phyloP scores from a whole-genome alignment of 2,113 vertebrate genomes.

The Chlorodrepanis virens region DNA sequence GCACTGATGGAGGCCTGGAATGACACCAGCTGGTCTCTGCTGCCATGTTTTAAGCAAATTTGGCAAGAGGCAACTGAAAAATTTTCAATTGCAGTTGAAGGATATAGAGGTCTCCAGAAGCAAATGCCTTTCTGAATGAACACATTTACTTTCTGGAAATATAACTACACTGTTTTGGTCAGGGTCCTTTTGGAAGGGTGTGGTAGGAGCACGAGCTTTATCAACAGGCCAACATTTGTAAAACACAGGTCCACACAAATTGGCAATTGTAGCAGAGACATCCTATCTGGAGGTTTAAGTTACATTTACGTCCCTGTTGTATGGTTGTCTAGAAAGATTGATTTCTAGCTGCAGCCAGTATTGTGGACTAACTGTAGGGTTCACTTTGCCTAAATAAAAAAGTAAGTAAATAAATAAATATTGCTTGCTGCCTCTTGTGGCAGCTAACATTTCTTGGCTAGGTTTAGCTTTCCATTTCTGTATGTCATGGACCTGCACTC shows the following conservation, averaged over 20 bases:
- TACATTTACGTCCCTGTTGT: background rate
- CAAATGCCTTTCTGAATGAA: background rate
- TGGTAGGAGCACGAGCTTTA: background rate
- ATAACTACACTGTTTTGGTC: background rate
- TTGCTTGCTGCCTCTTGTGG: background rate
- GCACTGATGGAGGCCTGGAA: background rate
- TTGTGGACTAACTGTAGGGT: background rate
- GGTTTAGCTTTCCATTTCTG: background rate
- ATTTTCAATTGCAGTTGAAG: background rate
- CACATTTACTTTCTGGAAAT: background rate
- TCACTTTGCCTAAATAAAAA: background rate
- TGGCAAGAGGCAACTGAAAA: background rate
- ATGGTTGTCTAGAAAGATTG: background rate
- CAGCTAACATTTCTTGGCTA: background rate
- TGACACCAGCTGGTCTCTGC: background rate
- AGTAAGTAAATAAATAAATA: background rate
- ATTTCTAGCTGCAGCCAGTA: background rate
- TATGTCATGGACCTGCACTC: background rate
- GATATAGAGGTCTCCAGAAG: background rate
- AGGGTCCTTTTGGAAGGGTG: background rate
- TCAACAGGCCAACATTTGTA: background rate
- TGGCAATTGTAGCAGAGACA: background rate
- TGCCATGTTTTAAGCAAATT: background rate
- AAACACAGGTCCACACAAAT: background rate
- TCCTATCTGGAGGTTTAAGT: background rate